Evolutionary conservation across 2,113 vertebrate genomes (phyloP).

Genomic region (Hirundichthys speculiger): DNA sequence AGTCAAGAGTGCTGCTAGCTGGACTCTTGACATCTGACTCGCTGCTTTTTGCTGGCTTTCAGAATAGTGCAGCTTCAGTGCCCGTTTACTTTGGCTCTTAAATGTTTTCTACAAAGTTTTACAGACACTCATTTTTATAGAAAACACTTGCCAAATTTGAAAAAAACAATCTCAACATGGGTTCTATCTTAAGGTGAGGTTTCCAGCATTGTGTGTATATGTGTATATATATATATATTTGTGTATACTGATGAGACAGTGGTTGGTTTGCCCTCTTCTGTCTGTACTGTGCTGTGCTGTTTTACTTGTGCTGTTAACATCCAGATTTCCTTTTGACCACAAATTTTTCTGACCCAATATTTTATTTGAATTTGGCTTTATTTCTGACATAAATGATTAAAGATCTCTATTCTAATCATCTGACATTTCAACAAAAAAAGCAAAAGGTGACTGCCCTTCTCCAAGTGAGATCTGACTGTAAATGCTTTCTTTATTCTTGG

Average conservation of each 20-base stretch:
- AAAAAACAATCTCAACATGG: not conserved
- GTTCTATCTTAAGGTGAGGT: constrained; percentile 1
- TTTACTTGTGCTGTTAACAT: constrained; percentile 45
- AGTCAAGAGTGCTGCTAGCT: no score
- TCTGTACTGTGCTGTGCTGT: constrained; percentile 48
- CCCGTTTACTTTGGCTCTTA: constrained; percentile 6
- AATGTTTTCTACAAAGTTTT: constrained; percentile 4
- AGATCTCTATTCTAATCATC: constrained; percentile 24
- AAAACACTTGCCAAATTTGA: not conserved
- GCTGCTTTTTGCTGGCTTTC: not conserved
- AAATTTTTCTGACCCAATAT: not conserved
- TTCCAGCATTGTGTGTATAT: constrained; percentile 18
- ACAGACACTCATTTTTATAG: not conserved
- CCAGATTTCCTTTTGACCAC: constrained; percentile 24
- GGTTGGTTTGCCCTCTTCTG: constrained; percentile 32
- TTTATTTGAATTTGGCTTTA: constrained; percentile 30
- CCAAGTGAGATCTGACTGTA: constrained; percentile 56
- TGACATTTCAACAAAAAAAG: constrained; percentile 37
- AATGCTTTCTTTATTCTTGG: constrained; percentile 73
- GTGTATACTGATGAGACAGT: constrained; percentile 39
- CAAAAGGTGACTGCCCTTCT: constrained; percentile 57
- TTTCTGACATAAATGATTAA: not conserved
- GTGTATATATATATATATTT: constrained; percentile 12
- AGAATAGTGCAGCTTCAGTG: not conserved
- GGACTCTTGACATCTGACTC: constrained; percentile 9